Conservation (phyloP, 2,113 vertebrate genomes). For the Lethenteron camtschaticum region DNA sequence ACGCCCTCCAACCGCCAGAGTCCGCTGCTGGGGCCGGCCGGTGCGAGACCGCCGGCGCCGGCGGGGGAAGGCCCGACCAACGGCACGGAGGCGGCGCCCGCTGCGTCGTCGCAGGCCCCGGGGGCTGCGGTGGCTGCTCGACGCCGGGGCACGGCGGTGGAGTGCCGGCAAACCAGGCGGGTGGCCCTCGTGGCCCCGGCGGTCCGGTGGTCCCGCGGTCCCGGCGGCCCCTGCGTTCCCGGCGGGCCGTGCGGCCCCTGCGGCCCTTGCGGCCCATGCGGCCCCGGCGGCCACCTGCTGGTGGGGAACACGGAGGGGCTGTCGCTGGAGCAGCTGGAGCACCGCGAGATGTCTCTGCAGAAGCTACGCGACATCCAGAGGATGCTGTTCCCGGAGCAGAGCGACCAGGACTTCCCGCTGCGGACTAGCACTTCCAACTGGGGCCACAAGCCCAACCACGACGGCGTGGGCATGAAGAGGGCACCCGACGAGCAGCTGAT, state of each 20-base stretch:
- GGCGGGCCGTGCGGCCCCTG: conserved; percentile 6
- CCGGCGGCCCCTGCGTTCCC: conserved; percentile 17
- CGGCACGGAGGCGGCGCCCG: conserved; percentile 20
- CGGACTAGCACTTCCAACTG: no score
- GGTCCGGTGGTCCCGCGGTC: conserved; percentile 18
- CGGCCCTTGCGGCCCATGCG: conserved; percentile 18
- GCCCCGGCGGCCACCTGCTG: conserved; percentile 19
- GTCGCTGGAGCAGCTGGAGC: conserved; percentile 87
- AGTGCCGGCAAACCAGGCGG: not conserved
- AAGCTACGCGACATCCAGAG: conserved; percentile 80
- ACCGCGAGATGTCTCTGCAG: conserved; percentile 75
- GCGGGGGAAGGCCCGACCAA: conserved; percentile 20
- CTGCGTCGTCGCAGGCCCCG: conserved; percentile 23
- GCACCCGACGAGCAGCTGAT: no score
- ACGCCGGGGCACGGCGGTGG: conserved; percentile 11
- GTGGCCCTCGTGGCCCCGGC: conserved; percentile 7
- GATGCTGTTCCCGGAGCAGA: conserved; percentile 45
- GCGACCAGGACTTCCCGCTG: conserved; percentile 10
- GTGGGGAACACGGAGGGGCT: conserved; percentile 33
- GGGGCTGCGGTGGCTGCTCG: conserved; percentile 21
- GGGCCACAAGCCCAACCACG: no score
- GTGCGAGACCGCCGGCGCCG: conserved; percentile 22
- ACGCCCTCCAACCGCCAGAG: conserved; percentile 39
- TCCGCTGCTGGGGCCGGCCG: conserved; percentile 42
- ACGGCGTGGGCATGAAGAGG: no score